phyloP scores from a whole-genome alignment of 2,113 vertebrate species.

The Rhombomys opimus region DNA sequence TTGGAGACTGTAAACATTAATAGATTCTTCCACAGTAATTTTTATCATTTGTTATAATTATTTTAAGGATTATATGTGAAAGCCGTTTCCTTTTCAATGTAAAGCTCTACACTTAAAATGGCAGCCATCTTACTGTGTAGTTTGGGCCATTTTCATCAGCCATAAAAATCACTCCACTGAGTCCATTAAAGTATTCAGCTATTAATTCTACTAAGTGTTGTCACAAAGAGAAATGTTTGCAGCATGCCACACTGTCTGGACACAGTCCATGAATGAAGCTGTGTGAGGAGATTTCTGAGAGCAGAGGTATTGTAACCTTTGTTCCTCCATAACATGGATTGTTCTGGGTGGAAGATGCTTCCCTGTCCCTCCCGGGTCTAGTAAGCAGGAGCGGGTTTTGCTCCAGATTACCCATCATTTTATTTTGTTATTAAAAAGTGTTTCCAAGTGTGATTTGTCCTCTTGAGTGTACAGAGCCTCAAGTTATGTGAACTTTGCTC shows the following conservation, averaged over 20 bases:
- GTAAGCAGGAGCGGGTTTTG: neutral
- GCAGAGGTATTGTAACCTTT: neutral
- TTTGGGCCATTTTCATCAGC: neutral
- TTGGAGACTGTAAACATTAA: neutral
- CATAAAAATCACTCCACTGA: neutral
- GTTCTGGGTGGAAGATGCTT: neutral
- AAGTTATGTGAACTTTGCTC: neutral
- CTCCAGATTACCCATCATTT: neutral
- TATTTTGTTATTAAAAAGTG: neutral
- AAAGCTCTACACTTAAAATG: slow-evolving; percentile 1
- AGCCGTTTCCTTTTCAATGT: neutral
- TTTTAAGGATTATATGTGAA: slow-evolving; percentile 35
- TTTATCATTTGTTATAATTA: slow-evolving; percentile 24
- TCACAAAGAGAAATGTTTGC: neutral
- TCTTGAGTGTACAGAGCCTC: neutral
- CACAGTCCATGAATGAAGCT: neutral
- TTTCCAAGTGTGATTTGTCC: neutral
- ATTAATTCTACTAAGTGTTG: neutral
- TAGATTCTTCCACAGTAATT: neutral
- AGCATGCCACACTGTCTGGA: neutral
- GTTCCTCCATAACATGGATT: neutral
- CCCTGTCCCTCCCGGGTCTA: neutral
- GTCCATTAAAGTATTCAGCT: slow-evolving; percentile 4
- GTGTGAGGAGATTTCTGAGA: neutral
- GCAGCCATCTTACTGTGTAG: neutral